phyloP scores from a whole-genome alignment of 1,140 invertebrate species.

The Campoletis sonorensis region DNA sequence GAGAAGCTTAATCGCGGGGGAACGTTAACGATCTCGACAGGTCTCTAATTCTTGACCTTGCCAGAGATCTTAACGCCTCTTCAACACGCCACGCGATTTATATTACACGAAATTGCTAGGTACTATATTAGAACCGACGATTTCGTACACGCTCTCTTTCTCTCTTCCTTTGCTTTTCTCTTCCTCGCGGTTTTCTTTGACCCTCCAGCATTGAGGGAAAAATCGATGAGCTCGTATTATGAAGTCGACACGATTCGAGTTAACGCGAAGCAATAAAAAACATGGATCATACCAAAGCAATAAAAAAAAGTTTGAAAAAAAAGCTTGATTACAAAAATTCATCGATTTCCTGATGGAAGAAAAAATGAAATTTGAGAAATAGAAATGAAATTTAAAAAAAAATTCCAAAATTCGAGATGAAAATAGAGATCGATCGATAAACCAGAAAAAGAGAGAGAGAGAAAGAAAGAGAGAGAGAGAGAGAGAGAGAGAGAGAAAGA shows the following conservation, averaged over 20 bases:
- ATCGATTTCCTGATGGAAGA: too few relatives aligned
- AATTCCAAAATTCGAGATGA: neutral
- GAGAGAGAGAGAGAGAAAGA: neutral
- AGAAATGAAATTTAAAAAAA: neutral
- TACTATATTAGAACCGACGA: slow-evolving; percentile 20
- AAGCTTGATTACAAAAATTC: too few relatives aligned
- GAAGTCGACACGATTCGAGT: neutral
- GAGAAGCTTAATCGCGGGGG: slow-evolving; percentile 25
- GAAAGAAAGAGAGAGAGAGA: neutral
- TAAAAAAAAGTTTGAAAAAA: too few relatives aligned
- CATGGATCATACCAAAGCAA: neutral
- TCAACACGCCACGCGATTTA: slow-evolving; percentile 44
- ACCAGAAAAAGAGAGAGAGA: too few relatives aligned
- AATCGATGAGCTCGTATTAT: slow-evolving; percentile 40
- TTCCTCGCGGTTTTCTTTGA: neutral
- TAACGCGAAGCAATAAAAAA: neutral
- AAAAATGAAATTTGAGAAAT: neutral
- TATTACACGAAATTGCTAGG: slow-evolving; percentile 46
- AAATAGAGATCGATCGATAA: too few relatives aligned
- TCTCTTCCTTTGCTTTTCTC: neutral
- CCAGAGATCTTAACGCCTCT: slow-evolving; percentile 46
- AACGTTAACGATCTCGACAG: slow-evolving; percentile 43
- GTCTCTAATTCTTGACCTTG: slow-evolving; percentile 50
- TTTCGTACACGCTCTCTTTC: slow-evolving; percentile 15
- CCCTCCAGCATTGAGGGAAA: neutral